Base-by-base conservation (phyloP, 2,113 vertebrate species). In the Tylochromis polylepis region DNA sequence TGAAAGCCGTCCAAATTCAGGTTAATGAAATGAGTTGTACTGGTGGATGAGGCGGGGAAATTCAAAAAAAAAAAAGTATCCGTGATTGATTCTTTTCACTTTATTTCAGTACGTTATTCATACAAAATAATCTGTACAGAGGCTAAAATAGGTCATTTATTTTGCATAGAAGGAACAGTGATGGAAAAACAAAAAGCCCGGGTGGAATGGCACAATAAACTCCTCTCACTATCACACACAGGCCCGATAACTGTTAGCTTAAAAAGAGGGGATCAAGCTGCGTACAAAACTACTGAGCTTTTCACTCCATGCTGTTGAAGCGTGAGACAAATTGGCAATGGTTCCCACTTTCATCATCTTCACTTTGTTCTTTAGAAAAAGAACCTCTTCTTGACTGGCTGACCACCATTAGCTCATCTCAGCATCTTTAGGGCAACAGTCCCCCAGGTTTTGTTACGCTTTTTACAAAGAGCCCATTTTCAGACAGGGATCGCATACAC, bases 121-220 rank as follows among this genome's bases (percentile, higher is more conserved):
- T 96, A 97, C 92, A 97, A 97, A 97, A 96, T 96, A 89, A 95
- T 96, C 95, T 95, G 90, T 96, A 97, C 96, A 96, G 97, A 96
- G 96, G 93, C 91, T 95, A 96, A 95, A 96, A 93, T 96, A 96
- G 94, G 90, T 93, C 95, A 85, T 94, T 14, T 62, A 94, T 90
- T 89, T 95, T 97, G 96, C 96, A 97, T 97, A 97, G 96, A 96
- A 96, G 93, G 90, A 97, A 96, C 92, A 96, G 94, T 93, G 94
- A 92, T 94, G 92, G 92, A 90, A 95, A 95, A 95, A 84, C 49
- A 90, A 93, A 93, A 92, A 94, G 95, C 94, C 90, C 57, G 89
- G 91, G 92, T 95, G 94, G 95, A 97, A 96, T 96, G 93, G 95
- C 94, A 95, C 94, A 94, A 94, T 94, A 92, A 92, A 94, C 72